Conservation (phyloP, 2,113 vertebrate genomes). For the Mastomys coucha region DNA sequence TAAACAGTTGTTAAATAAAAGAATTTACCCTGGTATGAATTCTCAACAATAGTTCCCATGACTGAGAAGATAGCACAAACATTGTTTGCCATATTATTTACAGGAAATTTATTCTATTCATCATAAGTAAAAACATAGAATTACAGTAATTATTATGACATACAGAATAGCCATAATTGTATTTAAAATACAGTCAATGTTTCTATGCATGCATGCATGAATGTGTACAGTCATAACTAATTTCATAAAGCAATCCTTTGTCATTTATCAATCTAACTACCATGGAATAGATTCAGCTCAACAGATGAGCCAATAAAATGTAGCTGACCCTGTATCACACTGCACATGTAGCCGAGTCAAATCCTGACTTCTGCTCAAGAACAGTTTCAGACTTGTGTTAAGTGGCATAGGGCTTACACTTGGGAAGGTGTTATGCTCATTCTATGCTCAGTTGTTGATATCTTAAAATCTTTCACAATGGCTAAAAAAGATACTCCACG, state of each 20-base stretch:
- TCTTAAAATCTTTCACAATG: not conserved
- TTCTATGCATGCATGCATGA: not conserved
- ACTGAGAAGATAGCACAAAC: not conserved
- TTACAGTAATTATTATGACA: not conserved
- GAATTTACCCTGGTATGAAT: not conserved
- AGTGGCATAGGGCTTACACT: not conserved
- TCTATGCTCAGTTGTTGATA: not conserved
- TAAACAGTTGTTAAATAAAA: not conserved
- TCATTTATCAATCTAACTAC: not conserved
- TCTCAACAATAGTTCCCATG: not conserved
- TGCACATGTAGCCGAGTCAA: not conserved
- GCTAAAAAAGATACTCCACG: not conserved
- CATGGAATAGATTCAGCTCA: not conserved
- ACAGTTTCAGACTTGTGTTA: not conserved
- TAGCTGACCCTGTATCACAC: not conserved
- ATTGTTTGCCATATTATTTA: not conserved
- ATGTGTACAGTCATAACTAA: not conserved
- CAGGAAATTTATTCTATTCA: not conserved
- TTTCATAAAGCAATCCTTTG: not conserved
- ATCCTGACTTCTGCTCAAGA: not conserved
- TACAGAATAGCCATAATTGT: not conserved
- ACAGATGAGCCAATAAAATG: not conserved
- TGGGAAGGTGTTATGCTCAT: not conserved
- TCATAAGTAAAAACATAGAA: not conserved
- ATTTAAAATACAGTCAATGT: not conserved